Evolutionary conservation across 2,113 vertebrate species (phyloP).

Genomic region (Otus sunia): DNA sequence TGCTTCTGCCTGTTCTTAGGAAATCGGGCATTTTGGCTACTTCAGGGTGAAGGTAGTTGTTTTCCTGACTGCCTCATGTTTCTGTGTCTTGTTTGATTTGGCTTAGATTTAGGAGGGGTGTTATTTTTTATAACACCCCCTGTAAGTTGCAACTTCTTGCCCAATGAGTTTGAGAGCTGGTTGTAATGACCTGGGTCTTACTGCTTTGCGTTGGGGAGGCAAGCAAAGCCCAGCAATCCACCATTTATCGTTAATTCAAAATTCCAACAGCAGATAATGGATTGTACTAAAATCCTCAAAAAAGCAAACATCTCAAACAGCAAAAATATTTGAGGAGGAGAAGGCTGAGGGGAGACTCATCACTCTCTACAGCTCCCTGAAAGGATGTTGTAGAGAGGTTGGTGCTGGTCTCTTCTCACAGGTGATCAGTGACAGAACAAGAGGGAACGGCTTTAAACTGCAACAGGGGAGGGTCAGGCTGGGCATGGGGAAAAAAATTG

Average conservation of each 20-base stretch:
- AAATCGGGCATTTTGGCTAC: not conserved
- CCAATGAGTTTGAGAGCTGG: not conserved
- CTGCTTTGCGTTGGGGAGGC: not conserved
- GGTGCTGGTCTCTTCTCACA: no score
- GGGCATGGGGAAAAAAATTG: no score
- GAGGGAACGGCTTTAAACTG: no score
- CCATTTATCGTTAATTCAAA: not conserved
- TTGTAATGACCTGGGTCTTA: not conserved
- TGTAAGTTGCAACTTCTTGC: not conserved
- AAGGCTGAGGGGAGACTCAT: no score
- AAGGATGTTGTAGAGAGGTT: no score
- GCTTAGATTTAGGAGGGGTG: not conserved
- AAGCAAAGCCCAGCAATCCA: not conserved
- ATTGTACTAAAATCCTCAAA: not conserved
- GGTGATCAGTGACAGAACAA: no score
- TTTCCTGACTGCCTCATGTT: not conserved
- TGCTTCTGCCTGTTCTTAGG: not conserved
- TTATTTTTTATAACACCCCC: not conserved
- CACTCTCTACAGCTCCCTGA: no score
- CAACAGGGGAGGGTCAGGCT: no score
- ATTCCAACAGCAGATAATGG: not conserved
- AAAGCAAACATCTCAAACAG: not conserved
- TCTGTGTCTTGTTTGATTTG: not conserved
- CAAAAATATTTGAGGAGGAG: no score
- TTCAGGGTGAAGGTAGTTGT: not conserved